Conservation (phyloP, 30 jellyfish, hydroid and myxozoan genomes). For the Mastigias papua region DNA sequence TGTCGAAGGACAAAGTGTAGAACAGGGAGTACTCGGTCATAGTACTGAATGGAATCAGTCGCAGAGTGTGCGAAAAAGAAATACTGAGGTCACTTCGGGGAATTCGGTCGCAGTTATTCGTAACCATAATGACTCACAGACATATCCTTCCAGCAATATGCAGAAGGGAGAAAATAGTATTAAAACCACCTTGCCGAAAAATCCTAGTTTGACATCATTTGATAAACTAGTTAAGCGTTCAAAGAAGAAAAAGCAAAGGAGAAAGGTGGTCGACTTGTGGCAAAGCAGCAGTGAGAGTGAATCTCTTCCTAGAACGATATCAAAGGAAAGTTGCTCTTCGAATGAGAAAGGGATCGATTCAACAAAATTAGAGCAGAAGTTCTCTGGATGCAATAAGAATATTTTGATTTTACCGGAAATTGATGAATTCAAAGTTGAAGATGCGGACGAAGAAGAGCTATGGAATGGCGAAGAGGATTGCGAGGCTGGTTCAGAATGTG, state of each 20-base stretch:
- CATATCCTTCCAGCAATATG: background rate
- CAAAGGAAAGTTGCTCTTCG: background rate
- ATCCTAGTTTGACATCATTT: constrained; percentile 61
- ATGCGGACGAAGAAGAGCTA: constrained; percentile 70
- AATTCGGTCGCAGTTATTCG: background rate
- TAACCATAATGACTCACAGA: background rate
- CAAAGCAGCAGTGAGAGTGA: background rate
- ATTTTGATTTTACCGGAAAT: constrained; percentile 73
- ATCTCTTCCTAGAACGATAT: background rate
- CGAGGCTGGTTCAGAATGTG: constrained; percentile 72
- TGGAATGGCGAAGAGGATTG: constrained; percentile 77
- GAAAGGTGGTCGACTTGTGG: constrained; percentile 20
- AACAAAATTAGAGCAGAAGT: background rate
- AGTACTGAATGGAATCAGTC: background rate
- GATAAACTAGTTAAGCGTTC: constrained; percentile 44
- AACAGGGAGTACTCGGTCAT: background rate
- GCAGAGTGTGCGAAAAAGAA: constrained; percentile 26
- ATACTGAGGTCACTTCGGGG: background rate
- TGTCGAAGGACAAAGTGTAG: background rate
- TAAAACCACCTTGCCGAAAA: constrained; percentile 6
- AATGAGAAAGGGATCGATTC: background rate
- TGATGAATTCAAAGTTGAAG: constrained; percentile 70
- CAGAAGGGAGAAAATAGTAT: background rate
- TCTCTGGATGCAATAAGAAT: constrained; percentile 10
- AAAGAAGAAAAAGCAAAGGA: constrained; percentile 32